Evolutionary conservation across 2,797 vertebrate genomes (phyloP), one percentile per base, ranked within the genome.

Genomic region (Pseudomugil tenellus): DNA sequence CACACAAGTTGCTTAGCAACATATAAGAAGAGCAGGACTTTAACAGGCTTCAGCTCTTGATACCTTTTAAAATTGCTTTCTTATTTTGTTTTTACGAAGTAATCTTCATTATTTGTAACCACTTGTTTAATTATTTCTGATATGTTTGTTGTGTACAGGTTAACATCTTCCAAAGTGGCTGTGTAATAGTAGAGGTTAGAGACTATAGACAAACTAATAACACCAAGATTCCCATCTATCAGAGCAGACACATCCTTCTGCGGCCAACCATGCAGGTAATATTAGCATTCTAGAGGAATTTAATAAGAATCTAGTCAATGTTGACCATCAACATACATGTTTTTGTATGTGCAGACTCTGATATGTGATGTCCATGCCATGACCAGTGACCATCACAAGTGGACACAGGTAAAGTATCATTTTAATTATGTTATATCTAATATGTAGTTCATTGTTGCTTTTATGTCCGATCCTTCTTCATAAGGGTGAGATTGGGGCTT

Each of bases 151-250:
- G n/a, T 72, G 16, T n/a, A 80, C 28, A 99, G 98, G 96, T 98
- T 80, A 99, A 99, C 92, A 98, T 99, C 92, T 99, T 99, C 91
- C 97, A 99, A 75, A 98, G 97, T 89, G 98, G 98, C 54, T 99
- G 98, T 88, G 97, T 99, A 67, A 95, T 99, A 87, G 96, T 98
- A 48, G 98, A 99, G 91, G 96, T 99, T 74, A 94, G 98, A 89
- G 98, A 99, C 86, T 99, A 98, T 69, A 92, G 98, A 67, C 98
- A 99, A 89, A 97, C 95, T 80, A 95, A 95, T 69, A 97, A 96
- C 65, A 93, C 96, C 87, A 99, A 99, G 89, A 96, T 96, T 83
- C 96, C 97, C 58, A 94, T 95, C 0, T 99, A 96, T 88, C 96
- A 99, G 93, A 98, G 95, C 87, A 95, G 95, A 66, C 96, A 99